These are phyloP conservation scores for Oreochromis mossambicus DNA, from an alignment of 2,797 vertebrate species.

Conservation along the genomic window DNA sequence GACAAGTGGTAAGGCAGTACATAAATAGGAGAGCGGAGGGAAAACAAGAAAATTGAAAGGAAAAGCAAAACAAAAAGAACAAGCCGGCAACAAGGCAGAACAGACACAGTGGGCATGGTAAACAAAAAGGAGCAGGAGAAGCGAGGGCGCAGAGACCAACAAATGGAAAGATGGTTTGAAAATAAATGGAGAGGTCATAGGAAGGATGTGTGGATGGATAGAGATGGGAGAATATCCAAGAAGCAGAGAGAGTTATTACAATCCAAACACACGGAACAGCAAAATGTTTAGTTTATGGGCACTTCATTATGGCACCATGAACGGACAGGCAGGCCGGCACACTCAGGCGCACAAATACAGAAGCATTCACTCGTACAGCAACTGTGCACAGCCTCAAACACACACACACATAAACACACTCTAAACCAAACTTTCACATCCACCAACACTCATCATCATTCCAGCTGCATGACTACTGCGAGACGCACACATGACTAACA, in stretches of 20 bases:
- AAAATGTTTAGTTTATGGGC: conserved; percentile 68
- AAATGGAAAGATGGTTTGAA: conserved; percentile 33
- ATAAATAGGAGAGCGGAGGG: conserved; percentile 28
- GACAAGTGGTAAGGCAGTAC: conserved; percentile 54
- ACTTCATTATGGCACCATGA: conserved; percentile 65
- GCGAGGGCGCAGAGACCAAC: conserved; percentile 41
- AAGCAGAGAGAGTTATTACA: conserved; percentile 75
- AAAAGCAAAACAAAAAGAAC: conserved; percentile 18
- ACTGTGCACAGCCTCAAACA: not conserved
- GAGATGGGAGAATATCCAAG: conserved; percentile 66
- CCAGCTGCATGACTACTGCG: conserved; percentile 33
- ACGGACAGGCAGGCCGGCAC: conserved; percentile 59
- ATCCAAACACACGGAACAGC: conserved; percentile 66
- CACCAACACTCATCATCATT: conserved; percentile 33
- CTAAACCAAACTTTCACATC: not conserved
- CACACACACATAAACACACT: not conserved
- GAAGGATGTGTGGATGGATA: conserved; percentile 55
- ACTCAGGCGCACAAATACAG: conserved; percentile 41
- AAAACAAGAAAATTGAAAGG: conserved; percentile 9
- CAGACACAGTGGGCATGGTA: conserved; percentile 29
- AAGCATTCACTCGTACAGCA: conserved; percentile 32
- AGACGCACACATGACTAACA: conserved; percentile 36
- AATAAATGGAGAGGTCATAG: conserved; percentile 43
- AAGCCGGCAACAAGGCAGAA: conserved; percentile 34
- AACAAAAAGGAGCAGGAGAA: conserved; percentile 36